phyloP scores from a whole-genome alignment of 1,140 invertebrate species.

The Phymastichus coffea region DNA sequence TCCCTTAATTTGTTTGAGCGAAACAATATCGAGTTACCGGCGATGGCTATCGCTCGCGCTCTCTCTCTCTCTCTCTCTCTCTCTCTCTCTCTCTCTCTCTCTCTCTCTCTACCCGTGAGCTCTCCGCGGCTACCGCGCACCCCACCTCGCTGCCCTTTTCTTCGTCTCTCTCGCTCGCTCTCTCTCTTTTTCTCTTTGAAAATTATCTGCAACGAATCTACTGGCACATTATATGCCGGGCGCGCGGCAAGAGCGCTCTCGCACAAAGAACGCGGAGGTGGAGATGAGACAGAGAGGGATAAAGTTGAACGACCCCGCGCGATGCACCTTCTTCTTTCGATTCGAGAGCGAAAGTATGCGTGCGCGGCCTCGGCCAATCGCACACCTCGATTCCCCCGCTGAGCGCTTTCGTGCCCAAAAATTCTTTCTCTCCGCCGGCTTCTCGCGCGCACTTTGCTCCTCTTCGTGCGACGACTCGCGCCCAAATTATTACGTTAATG shows the following conservation, averaged over 20 bases:
- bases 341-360: slow-evolving; percentile 16
- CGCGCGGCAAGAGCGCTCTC: too few relatives aligned
- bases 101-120: too few relatives aligned
- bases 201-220: slow-evolving; percentile 49
- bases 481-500: too few relatives aligned
- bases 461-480: too few relatives aligned
- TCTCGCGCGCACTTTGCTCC: too few relatives aligned
- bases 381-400: too few relatives aligned
- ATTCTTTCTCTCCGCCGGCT: too few relatives aligned
- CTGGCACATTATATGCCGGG: slow-evolving; percentile 29
- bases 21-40: slow-evolving; percentile 57
- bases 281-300: neutral
- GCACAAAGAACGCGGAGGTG: slow-evolving; percentile 19
- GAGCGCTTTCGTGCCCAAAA: too few relatives aligned
- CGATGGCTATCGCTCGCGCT: slow-evolving; percentile 44
- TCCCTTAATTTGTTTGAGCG: slow-evolving; percentile 54
- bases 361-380: too few relatives aligned
- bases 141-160: too few relatives aligned
- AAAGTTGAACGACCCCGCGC: slow-evolving; percentile 5
- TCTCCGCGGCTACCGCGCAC: slow-evolving; percentile 48
- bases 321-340: neutral
- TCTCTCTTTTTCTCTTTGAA: too few relatives aligned
- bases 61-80: slow-evolving; percentile 14
- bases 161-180: too few relatives aligned
- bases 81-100: neutral